These are phyloP conservation scores for Orchesella cincta DNA, from an alignment of 1,140 invertebrate species.

Conservation along the genomic window DNA sequence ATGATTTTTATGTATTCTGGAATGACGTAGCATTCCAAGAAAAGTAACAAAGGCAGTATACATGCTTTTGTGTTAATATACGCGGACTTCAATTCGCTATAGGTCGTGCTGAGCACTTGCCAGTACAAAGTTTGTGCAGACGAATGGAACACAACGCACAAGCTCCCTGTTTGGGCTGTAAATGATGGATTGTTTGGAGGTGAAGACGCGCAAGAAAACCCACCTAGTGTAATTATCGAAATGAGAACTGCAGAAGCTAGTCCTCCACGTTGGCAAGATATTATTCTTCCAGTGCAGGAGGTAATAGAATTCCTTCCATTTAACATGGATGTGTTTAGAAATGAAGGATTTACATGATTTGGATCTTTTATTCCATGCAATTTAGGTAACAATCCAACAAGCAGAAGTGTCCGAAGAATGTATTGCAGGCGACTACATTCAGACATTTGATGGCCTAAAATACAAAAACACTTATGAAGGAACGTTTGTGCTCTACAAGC, in stretches of 20 bases:
- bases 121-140: constrained; percentile 49
- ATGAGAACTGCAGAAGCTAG: constrained; percentile 39
- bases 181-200: constrained; percentile 49
- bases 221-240: constrained; percentile 39
- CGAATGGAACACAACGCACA: constrained; percentile 51
- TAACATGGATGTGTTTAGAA: background rate
- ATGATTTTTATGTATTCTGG: no score
- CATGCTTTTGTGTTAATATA: no score
- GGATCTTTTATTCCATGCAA: constrained; percentile 10
- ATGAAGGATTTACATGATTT: constrained; percentile 13
- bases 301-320: constrained; percentile 31
- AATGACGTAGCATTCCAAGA: background rate
- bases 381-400: constrained; percentile 46
- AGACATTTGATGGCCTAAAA: constrained; percentile 50
- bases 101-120: constrained; percentile 49
- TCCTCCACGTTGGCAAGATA: constrained; percentile 49
- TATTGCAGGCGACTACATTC: constrained; percentile 36
- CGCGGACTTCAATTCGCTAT: background rate
- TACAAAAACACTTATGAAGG: constrained; percentile 50
- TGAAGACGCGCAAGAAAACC: constrained; percentile 27
- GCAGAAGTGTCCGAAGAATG: constrained; percentile 50
- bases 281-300: constrained; percentile 48
- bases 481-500: constrained; percentile 50
- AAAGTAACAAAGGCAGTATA: background rate
- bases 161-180: constrained; percentile 49